Evolutionary conservation across 2,888 invertebrate genomes (phyloP), one percentile per base, ranked within the genome.

Genomic region (Pelosia muscerda): DNA sequence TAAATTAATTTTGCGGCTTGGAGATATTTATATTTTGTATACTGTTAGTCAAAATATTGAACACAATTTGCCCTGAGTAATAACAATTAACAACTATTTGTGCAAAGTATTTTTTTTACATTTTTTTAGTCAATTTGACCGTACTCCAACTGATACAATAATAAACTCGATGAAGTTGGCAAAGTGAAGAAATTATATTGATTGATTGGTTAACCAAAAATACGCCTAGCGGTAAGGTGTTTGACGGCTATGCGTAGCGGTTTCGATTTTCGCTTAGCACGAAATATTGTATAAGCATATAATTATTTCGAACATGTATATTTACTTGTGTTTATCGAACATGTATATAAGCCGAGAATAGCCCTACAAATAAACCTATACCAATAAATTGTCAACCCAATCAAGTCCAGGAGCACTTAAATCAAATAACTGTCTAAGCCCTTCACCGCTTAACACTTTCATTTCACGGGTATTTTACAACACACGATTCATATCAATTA

Each of bases 401-500:
- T 64, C 58, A 57, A 38, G 49, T 11, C 11, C 61, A 58, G 61
- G n/a, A 61, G 65, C 49, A 65, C 65, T 65, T 65, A 61, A 69
- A 77, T 74, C 70, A 77, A 75, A 73, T 75, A 66, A 57, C 65
- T 34, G 26, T 66, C 63, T 49, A 68, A 54, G 11, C 65, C 49
- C 54, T 55, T 57, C 26, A 63, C 34, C 62, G 28, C 55, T 62
- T 63, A 63, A 66, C 63, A 70, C 66, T 63, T 59, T 65, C 63
- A 61, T 75, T 68, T 49, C 66, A 59, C 64, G 76, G 66, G 70
- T 73, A 74, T 81, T 76, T 74, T 71, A 71, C 74, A 74, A 59
- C 71, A 69, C 65, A 69, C 75, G 59, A 76, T 78, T 73, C 65
- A 72, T 81, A 75, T 75, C 80, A 81, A 81, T 81, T 81, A 81